phyloP scores from a whole-genome alignment of 2,113 vertebrate species.

The Gobio gobio region DNA sequence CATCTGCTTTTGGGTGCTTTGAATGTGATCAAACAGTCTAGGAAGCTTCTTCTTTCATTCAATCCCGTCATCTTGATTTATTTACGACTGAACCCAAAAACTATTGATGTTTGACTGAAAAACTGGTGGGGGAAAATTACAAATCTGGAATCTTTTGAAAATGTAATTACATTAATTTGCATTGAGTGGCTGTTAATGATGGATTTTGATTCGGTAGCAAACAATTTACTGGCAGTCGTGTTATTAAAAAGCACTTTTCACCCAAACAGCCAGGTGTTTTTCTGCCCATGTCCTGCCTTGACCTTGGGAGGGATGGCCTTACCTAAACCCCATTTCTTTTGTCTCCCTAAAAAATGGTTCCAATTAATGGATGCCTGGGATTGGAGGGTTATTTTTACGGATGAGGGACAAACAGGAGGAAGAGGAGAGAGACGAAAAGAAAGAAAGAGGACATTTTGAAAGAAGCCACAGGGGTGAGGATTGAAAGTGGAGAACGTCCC shows the following conservation, averaged over 20 bases:
- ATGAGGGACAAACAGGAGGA: conserved; percentile 59
- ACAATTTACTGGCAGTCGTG: conserved; percentile 66
- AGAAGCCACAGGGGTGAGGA: conserved; percentile 59
- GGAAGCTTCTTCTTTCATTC: conserved; percentile 10
- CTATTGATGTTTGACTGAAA: conserved; percentile 30
- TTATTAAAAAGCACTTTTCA: conserved; percentile 37
- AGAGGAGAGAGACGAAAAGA: conserved; percentile 51
- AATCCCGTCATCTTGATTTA: conserved; percentile 9
- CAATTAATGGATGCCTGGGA: conserved; percentile 71
- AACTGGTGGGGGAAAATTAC: conserved; percentile 12
- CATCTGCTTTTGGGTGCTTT: not conserved
- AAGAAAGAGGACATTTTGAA: conserved; percentile 56
- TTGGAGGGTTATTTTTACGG: conserved; percentile 68
- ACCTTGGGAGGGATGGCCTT: conserved; percentile 67
- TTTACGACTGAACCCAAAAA: not conserved
- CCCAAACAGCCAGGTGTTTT: conserved; percentile 64
- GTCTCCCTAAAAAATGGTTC: conserved; percentile 68
- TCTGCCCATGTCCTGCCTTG: conserved; percentile 65
- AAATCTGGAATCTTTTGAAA: conserved; percentile 39
- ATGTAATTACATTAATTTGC: conserved; percentile 42
- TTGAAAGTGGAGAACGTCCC: conserved; percentile 65
- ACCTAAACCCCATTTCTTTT: conserved; percentile 54
- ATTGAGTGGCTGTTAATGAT: conserved; percentile 58
- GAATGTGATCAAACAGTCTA: conserved; percentile 7
- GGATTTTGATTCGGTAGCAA: conserved; percentile 60